These are phyloP conservation scores for Pristionchus mayeri DNA, from an alignment of 2,888 invertebrate genomes.

Conservation along the genomic window DNA sequence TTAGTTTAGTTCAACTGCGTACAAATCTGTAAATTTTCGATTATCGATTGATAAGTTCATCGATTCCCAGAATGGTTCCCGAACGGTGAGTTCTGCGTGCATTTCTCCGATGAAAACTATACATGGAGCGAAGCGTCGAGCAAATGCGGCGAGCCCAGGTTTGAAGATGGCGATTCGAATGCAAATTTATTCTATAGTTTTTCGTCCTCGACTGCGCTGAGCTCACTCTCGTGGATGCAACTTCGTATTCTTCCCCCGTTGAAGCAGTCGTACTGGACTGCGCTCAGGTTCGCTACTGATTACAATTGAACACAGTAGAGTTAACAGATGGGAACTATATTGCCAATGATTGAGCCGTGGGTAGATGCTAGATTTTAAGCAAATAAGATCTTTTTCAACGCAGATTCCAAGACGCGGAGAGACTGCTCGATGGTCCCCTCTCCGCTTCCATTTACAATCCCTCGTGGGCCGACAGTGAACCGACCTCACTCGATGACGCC, in stretches of 20 bases:
- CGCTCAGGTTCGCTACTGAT: not conserved
- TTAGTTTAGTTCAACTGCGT: too few species aligned
- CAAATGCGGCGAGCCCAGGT: not conserved
- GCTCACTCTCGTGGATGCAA: not conserved
- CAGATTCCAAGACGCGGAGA: not conserved
- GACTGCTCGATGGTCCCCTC: not conserved
- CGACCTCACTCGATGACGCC: not conserved
- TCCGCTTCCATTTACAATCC: conserved; percentile 34
- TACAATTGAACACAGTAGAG: too few species aligned
- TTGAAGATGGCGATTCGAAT: too few species aligned
- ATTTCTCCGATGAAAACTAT: not conserved
- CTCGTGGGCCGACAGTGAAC: conserved; percentile 14
- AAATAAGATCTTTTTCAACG: too few species aligned
- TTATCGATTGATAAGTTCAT: too few species aligned
- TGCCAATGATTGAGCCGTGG: too few species aligned
- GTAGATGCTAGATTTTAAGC: too few species aligned
- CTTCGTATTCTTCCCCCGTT: not conserved
- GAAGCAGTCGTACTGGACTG: not conserved
- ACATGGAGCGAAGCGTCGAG: not conserved
- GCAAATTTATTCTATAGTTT: not conserved
- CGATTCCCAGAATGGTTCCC: not conserved
- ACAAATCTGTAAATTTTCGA: too few species aligned
- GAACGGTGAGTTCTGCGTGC: conserved; percentile 31
- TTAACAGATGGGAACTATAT: not conserved
- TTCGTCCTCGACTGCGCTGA: not conserved